A percentile compares a stretch with the other conserved stretches of the same genome.
phyloP scores from a whole-genome alignment of 2,113 vertebrate genomes.

The Anas platyrhynchos region DNA sequence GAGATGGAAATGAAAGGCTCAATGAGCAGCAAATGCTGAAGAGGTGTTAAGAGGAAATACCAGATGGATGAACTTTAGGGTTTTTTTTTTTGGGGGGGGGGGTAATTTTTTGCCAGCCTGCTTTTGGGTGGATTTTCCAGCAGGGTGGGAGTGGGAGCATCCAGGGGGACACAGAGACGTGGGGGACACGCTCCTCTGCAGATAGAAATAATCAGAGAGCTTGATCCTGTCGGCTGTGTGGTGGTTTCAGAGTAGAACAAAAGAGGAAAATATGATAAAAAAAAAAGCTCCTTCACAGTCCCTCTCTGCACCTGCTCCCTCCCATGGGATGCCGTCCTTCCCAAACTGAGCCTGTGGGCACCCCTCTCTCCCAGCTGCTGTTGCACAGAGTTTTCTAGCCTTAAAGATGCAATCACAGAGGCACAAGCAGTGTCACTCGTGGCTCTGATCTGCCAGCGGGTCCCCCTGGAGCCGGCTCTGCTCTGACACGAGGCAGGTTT shows the following conservation, averaged over 20 bases:
- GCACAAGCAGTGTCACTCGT: no score
- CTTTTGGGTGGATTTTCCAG: background rate
- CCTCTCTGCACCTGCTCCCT: no score
- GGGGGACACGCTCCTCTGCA: background rate
- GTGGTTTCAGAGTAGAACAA: background rate
- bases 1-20: constrained; percentile 51
- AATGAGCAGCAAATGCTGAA: background rate
- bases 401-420: no score
- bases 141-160: rapidly evolving
- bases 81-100: background rate
- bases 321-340: no score
- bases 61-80: background rate
- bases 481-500: no score
- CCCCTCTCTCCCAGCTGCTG: no score
- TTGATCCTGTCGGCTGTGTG: background rate
- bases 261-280: background rate
- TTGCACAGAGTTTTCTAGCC: no score
- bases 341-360: no score
- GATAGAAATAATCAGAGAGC: background rate
- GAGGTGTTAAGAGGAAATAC: constrained; percentile 45
- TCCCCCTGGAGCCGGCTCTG: no score
- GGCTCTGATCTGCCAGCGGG: no score
- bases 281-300: background rate
- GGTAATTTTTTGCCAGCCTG: background rate
- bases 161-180: background rate